Percentiles rank a stretch among this genome's conserved stretches.
phyloP scores from a whole-genome alignment of 2,888 invertebrate genomes.

The Blastobasis lacticolella region DNA sequence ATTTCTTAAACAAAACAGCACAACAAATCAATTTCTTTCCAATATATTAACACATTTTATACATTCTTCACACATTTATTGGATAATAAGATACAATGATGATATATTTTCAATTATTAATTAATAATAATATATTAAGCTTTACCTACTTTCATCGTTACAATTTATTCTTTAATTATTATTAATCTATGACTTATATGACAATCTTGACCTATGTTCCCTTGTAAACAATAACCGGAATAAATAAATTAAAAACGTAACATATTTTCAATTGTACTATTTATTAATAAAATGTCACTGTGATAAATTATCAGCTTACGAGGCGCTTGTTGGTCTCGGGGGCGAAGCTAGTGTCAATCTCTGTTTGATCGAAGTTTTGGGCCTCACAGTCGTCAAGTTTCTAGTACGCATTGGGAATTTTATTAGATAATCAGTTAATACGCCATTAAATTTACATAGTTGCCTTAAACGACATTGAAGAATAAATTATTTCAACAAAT shows the following conservation, averaged over 20 bases:
- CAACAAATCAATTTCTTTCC: constrained; percentile 1
- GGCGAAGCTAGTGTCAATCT: background rate
- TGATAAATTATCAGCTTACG: constrained; percentile 1
- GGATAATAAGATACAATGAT: constrained; percentile 16
- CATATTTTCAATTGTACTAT: constrained; percentile 17
- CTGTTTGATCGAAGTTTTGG: too few species aligned
- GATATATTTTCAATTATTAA: constrained; percentile 12
- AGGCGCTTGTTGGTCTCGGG: constrained; percentile 8
- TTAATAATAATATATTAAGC: constrained; percentile 11
- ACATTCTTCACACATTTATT: constrained; percentile 10
- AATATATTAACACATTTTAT: too few species aligned
- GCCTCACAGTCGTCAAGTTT: too few species aligned
- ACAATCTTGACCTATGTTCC: constrained; percentile 16
- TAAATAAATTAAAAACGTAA: constrained; percentile 11
- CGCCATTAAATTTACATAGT: too few species aligned
- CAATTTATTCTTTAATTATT: background rate
- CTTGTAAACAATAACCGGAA: constrained; percentile 18
- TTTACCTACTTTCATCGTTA: constrained; percentile 19
- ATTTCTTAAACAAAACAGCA: too few species aligned
- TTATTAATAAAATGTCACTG: constrained; percentile 1
- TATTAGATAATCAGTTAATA: too few species aligned
- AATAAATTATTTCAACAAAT: too few species aligned
- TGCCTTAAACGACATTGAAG: too few species aligned
- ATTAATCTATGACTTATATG: constrained; percentile 4
- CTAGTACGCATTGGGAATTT: too few species aligned